Evolutionary conservation across 30 jellyfish, hydroid and myxozoan genomes (phyloP), one percentile per base, ranked within the genome.

Genomic region (Chrysaora quinquecirrha): DNA sequence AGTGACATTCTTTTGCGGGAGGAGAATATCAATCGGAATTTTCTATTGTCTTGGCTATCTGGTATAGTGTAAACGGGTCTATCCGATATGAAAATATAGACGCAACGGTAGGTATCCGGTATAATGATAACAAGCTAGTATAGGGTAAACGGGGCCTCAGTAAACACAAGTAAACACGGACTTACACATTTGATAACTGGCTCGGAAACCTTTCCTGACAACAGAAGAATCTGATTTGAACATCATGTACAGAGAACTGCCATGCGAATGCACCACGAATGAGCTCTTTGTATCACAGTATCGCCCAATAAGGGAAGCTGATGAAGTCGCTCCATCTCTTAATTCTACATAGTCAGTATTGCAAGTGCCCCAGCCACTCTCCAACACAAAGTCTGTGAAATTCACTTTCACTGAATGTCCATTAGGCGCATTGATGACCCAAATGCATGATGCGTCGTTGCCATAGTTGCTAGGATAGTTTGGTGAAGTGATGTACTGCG

Each of bases 391-490:
- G 34, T 75, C 85, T 6, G 85, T 76, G 68, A 85, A 48, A 25
- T 85, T 75, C 81, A 75, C 12, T 30, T 29, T 20, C 73, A 85
- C 49, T 64, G 96, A 11, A 49, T 85, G 90, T 24, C 49, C 76
- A 43, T 46, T 56, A 0, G 84, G 65, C 1, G 96, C 89, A 52
- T 30, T 85, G 30, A 85, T 75, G 33, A 85, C 82, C 85, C 85
- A 85, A 29, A 73, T 75, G 81, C 96, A 85, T 1, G 80, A 32
- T 18, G 35, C 73, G 27, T 74, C 64, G 48, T 73, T 34, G 21
- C 90, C 85, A 64, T 85, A 85, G 30, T 75, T 75, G 19, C 70
- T 73, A 12, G 96, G 96, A 81, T 70, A 85, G 61, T 85, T 85
- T 64, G 96, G 96, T 0, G 90, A 6, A 1, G 66, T 32, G 22